Evolutionary conservation across 2,113 vertebrate genomes (phyloP).

Genomic region (Laticauda laticaudata): DNA sequence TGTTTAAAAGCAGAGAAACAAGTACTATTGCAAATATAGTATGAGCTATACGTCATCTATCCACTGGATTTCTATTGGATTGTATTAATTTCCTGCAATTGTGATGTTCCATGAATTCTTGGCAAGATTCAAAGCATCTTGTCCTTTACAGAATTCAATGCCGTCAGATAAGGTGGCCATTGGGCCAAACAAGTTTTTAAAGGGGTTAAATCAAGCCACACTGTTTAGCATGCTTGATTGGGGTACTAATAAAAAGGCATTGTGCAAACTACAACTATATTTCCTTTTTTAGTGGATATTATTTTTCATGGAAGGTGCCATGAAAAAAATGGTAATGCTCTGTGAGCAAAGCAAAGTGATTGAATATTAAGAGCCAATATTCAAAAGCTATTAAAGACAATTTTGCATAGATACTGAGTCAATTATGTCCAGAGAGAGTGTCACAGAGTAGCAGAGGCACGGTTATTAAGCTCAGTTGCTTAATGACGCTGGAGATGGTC

Average conservation of each 20-base stretch:
- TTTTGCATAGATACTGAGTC: background rate
- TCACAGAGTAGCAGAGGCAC: background rate
- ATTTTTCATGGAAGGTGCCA: background rate
- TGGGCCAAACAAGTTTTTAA: background rate
- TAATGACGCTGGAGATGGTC: background rate
- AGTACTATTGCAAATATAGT: too few relatives aligned
- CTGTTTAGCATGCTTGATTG: background rate
- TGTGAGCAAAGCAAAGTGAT: background rate
- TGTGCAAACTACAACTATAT: background rate
- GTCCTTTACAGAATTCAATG: background rate
- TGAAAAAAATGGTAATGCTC: background rate
- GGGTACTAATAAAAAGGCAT: background rate
- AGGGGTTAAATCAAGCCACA: background rate
- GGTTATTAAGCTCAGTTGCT: background rate
- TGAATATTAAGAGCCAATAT: background rate
- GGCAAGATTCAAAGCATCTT: background rate
- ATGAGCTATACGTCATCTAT: background rate
- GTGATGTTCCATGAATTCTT: background rate
- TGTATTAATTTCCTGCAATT: background rate
- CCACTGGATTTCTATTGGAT: background rate
- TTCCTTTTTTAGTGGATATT: background rate
- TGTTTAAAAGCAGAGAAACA: background rate
- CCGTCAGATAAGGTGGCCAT: background rate
- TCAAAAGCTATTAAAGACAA: background rate
- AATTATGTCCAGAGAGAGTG: background rate